Conservation (phyloP, 1,140 invertebrate genomes). For the Drosophila sucinea region DNA sequence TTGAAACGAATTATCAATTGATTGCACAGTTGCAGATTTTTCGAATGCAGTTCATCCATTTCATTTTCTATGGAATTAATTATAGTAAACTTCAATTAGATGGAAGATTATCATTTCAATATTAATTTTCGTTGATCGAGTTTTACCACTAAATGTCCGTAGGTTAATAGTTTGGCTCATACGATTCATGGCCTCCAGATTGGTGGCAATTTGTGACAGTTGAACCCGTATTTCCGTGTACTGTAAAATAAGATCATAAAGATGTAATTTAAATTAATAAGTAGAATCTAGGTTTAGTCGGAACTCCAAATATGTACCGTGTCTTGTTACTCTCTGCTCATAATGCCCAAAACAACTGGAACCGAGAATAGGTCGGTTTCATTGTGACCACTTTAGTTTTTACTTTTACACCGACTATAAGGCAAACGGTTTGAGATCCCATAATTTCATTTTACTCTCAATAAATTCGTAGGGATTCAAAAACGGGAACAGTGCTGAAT, state of each 20-base stretch:
- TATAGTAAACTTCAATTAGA: not conserved
- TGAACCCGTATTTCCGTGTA: constrained; percentile 76
- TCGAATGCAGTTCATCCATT: constrained; percentile 73
- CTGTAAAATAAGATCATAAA: constrained; percentile 30
- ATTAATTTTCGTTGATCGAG: not conserved
- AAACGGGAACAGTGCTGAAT: too few species aligned
- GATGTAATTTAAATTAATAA: too few species aligned
- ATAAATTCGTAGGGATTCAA: too few species aligned
- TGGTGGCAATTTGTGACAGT: constrained; percentile 65
- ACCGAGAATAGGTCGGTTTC: too few species aligned
- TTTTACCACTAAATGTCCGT: constrained; percentile 73
- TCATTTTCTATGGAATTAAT: constrained; percentile 66
- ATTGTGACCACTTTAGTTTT: too few species aligned
- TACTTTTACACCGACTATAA: too few species aligned
- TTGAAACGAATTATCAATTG: constrained; percentile 70
- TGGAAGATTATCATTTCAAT: not conserved
- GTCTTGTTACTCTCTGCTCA: too few species aligned
- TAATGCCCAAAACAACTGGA: too few species aligned
- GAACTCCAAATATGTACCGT: too few species aligned
- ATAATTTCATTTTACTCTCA: too few species aligned
- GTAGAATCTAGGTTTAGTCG: too few species aligned
- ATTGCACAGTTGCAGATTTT: constrained; percentile 73
- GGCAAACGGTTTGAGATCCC: too few species aligned
- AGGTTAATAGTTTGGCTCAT: constrained; percentile 77
- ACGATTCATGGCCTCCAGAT: constrained; percentile 77